Percentiles rank a stretch among this genome's conserved stretches.
Evolutionary conservation across 2,797 vertebrate species (phyloP).

Genomic region (Hydrophis major): DNA sequence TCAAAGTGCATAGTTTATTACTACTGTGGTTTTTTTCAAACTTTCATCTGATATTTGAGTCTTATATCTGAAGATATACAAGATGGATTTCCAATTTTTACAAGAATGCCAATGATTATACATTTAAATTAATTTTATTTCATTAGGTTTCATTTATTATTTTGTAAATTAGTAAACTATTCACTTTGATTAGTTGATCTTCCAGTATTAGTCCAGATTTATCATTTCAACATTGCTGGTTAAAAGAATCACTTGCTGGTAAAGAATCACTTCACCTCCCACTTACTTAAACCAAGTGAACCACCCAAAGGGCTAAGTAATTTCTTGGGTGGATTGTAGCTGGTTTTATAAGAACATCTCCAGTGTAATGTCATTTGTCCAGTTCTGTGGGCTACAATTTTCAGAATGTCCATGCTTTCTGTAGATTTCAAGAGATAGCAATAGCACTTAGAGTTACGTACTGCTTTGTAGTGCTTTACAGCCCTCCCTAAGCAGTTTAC

Average conservation of each 20-base stretch:
- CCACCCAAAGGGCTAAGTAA: background rate
- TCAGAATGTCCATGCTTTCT: background rate
- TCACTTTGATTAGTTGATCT: background rate
- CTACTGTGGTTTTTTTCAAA: too few species aligned
- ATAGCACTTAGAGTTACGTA: background rate
- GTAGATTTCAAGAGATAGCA: background rate
- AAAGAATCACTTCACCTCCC: background rate
- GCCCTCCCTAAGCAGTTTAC: background rate
- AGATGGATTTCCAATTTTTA: background rate
- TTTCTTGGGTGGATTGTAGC: background rate
- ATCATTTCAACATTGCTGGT: background rate
- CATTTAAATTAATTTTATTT: background rate
- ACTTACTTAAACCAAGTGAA: background rate
- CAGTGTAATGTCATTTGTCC: background rate
- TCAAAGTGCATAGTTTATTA: background rate
- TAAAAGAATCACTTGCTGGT: background rate
- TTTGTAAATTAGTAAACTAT: background rate
- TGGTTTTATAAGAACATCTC: constrained; percentile 20
- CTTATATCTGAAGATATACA: background rate
- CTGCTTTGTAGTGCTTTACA: background rate
- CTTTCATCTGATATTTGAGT: background rate
- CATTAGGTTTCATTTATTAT: background rate
- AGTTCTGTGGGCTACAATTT: background rate
- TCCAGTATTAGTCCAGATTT: background rate
- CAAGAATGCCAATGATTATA: background rate